phyloP scores from a whole-genome alignment of 2,888 invertebrate genomes.

The Drosophila acutilabella region DNA sequence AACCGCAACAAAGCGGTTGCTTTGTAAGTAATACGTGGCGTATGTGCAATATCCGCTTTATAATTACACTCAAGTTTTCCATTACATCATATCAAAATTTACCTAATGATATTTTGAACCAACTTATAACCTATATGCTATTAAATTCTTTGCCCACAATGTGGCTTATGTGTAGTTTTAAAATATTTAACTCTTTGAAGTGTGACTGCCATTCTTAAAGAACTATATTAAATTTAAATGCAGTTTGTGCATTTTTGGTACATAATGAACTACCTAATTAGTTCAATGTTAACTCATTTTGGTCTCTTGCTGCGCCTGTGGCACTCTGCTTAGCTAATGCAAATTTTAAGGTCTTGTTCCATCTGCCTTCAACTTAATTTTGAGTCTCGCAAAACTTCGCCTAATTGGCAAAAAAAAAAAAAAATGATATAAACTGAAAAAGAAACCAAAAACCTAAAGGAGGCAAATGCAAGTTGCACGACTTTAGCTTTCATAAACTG shows the following conservation, averaged over 20 bases:
- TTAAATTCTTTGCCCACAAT: too few relatives aligned
- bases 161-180: too few relatives aligned
- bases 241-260: background rate
- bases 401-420: slow-evolving; percentile 59
- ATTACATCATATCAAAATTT: background rate
- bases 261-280: slow-evolving; percentile 62
- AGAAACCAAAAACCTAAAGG: slow-evolving; percentile 13
- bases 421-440: background rate
- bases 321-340: slow-evolving; percentile 28
- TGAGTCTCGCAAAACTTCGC: slow-evolving; percentile 53
- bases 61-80: background rate
- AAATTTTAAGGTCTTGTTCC: slow-evolving; percentile 47
- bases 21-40: slow-evolving; percentile 24
- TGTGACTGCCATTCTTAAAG: background rate
- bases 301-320: background rate
- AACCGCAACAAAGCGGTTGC: slow-evolving; percentile 52
- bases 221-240: slow-evolving; percentile 1
- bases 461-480: slow-evolving; percentile 22
- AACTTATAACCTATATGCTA: too few relatives aligned
- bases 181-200: background rate
- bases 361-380: slow-evolving; percentile 39
- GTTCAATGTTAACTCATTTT: slow-evolving; percentile 42
- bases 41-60: slow-evolving; percentile 23
- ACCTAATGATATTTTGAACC: background rate
- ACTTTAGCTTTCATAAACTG: slow-evolving; percentile 57